Conservation (phyloP, 2,797 vertebrate genomes). For the Fundulus diaphanus region DNA sequence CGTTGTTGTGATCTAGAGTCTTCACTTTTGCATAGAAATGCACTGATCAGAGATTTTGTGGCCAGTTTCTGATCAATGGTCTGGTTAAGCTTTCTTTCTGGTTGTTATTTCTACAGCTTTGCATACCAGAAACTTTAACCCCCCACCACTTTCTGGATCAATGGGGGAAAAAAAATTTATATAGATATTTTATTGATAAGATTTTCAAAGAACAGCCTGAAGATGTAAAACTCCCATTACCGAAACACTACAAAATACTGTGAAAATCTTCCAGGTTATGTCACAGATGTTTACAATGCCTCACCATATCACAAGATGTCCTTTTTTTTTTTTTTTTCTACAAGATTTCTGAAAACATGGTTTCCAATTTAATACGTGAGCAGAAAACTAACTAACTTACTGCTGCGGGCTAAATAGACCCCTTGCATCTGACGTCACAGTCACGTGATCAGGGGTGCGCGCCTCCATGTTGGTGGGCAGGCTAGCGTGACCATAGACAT, state of each 20-base stretch:
- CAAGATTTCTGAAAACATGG: neutral
- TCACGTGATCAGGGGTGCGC: too few relatives aligned
- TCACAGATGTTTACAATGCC: neutral
- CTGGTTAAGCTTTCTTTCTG: neutral
- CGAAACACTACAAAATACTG: too few relatives aligned
- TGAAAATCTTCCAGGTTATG: neutral
- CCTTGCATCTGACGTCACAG: too few relatives aligned
- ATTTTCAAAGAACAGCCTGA: neutral
- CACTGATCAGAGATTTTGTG: neutral
- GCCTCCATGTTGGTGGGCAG: too few relatives aligned
- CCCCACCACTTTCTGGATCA: neutral
- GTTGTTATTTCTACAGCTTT: neutral
- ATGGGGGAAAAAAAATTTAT: too few relatives aligned
- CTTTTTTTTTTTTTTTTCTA: neutral
- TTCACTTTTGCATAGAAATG: neutral
- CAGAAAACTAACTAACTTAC: neutral
- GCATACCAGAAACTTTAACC: neutral
- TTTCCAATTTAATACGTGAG: neutral
- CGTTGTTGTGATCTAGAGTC: neutral
- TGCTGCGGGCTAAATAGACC: too few relatives aligned
- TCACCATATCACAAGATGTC: too few relatives aligned
- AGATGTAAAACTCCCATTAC: neutral
- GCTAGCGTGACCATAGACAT: too few relatives aligned
- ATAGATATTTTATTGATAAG: too few relatives aligned
- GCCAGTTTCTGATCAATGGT: neutral